phyloP scores from a whole-genome alignment of 2,888 invertebrate genomes.

The Drosophila borealis region DNA sequence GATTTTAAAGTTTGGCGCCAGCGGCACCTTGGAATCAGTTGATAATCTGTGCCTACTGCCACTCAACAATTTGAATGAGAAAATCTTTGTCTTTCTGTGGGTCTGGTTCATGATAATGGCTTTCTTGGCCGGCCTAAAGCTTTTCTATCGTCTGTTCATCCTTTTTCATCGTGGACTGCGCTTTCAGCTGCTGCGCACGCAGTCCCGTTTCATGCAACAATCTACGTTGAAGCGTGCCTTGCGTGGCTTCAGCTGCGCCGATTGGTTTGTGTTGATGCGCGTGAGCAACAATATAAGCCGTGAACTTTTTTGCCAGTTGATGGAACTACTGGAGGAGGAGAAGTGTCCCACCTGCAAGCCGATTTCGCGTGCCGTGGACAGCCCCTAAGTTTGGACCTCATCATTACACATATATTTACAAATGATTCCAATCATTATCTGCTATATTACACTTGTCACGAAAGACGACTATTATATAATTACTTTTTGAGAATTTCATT shows the following conservation, averaged over 20 bases:
- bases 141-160: conserved; percentile 88
- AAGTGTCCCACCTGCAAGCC: conserved; percentile 14
- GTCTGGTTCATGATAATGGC: conserved; percentile 90
- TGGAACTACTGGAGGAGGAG: conserved; percentile 85
- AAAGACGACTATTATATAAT: conserved; percentile 11
- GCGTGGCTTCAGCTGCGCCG: conserved; percentile 86
- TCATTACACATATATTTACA: background rate
- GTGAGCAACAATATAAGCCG: conserved; percentile 92
- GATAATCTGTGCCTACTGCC: conserved; percentile 92
- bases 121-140: conserved; percentile 87
- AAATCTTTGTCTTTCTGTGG: conserved; percentile 91
- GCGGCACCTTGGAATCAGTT: conserved; percentile 91
- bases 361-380: conserved; percentile 25
- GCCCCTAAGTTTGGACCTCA: conserved; percentile 26
- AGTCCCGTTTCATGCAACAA: conserved; percentile 70
- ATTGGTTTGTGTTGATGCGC: conserved; percentile 92
- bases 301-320: conserved; percentile 88
- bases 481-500: background rate
- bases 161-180: conserved; percentile 85
- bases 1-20: conserved; percentile 93
- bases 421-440: background rate
- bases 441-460: background rate
- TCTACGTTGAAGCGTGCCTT: conserved; percentile 60
- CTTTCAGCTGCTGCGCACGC: conserved; percentile 70
- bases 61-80: conserved; percentile 92